Evolutionary conservation across 2,797 vertebrate genomes (phyloP), one percentile per base, ranked within the genome.

Genomic region (Hirundo rustica): DNA sequence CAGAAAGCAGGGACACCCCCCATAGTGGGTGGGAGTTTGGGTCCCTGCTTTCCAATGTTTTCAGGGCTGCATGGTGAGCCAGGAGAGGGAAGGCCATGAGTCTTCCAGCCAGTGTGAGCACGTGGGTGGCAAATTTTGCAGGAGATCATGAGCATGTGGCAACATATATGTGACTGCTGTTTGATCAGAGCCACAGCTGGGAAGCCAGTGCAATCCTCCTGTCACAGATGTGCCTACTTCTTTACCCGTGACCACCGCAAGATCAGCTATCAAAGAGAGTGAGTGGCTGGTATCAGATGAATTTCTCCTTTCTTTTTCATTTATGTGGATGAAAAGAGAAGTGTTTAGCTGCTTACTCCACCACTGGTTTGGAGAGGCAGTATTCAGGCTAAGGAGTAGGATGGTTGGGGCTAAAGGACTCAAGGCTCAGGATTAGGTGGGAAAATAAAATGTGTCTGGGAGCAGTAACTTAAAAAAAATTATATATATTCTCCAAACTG

Each of bases 151-250:
- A 26, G 8, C 71, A 27, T n/a, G 27, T 7, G 12, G n/a, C 4
- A 3, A 79, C 55, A 32, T 13, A 20, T 42, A 23, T 27, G n/a
- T 2, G 5, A 25, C n/a, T 61, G 22, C 25, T 36, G 8, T 60
- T 93, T 61, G 53, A 32, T 58, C 53, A 85, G 40, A 82, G 75
- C 27, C n/a, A 8, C 38, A 65, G 34, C 21, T 86, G 65, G 10
- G 45, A 86, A 71, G 57, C 15, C 61, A 5, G 0, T 44, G 25
- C 29, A 67, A 66, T 45, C 21, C 16, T 81, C 40, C 36, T 62
- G 21, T 79, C 4, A 1, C 2, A 75, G 51, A 72, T 0, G 0
- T 57, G 58, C 14, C 13, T 13, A 7, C 50, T 45, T 44, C 36
- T 60, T 76, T 55, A n/a, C 40, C 47, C 53, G 26, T 34, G 47